A percentile compares a stretch with the other conserved stretches of the same genome.
Conservation (phyloP, 2,113 vertebrate genomes). For the Patagioenas fasciata region DNA sequence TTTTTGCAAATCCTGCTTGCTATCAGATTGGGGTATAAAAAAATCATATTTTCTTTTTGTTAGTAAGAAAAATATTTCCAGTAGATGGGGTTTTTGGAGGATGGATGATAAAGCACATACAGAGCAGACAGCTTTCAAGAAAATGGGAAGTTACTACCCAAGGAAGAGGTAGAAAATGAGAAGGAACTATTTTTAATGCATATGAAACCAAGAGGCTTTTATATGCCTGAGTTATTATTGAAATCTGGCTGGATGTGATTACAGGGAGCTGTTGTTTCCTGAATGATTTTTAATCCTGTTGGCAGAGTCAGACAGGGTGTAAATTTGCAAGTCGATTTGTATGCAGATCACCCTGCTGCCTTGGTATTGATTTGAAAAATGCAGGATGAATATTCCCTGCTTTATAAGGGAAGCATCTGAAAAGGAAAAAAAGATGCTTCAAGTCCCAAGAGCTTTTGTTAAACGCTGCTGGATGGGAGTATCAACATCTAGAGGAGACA, state of each 20-base stretch:
- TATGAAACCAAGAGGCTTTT: constrained; percentile 58
- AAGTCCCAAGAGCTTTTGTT: constrained; percentile 6
- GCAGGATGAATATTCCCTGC: constrained; percentile 12
- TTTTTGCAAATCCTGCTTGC: not conserved
- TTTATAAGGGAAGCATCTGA: constrained; percentile 25
- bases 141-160: constrained; percentile 35
- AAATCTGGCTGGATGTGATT: constrained; percentile 68
- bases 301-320: constrained; percentile 40
- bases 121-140: constrained; percentile 29
- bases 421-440: not conserved
- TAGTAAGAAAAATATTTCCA: not conserved
- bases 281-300: constrained; percentile 66
- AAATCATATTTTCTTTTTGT: not conserved
- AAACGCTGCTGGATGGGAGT: not conserved
- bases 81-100: not conserved
- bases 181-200: constrained; percentile 56
- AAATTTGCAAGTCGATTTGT: constrained; percentile 57
- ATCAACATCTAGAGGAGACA: not conserved
- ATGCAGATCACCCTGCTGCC: constrained; percentile 53
- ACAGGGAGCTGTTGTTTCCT: constrained; percentile 57
- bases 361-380: constrained; percentile 66
- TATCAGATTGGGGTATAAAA: not conserved
- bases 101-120: not conserved
- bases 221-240: constrained; percentile 54
- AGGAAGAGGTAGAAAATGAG: constrained; percentile 44